phyloP scores from a whole-genome alignment of 2,797 vertebrate species.

The Schizothorax lantsangensis region DNA sequence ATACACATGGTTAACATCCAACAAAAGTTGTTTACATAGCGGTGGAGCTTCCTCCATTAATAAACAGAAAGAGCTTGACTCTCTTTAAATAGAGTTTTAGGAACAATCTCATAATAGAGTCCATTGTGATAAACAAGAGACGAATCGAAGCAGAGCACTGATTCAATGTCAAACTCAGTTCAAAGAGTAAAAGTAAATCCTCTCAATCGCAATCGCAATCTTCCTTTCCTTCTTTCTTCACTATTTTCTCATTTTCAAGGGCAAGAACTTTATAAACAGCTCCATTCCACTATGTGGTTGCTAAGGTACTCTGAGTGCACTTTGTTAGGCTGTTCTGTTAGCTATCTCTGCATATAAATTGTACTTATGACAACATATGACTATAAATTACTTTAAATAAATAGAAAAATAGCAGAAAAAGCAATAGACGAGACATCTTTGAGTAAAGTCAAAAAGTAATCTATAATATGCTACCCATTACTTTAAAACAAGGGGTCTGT shows the following conservation, averaged over 20 bases:
- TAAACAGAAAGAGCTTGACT: not conserved
- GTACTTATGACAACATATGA: not conserved
- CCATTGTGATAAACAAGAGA: conserved; percentile 30
- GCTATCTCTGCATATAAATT: not conserved
- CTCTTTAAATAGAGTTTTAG: conserved; percentile 26
- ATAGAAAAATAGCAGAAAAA: not conserved
- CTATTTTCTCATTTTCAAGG: not conserved
- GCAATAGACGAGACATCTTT: not conserved
- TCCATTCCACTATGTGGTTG: not conserved
- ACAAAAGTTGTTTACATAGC: conserved; percentile 10
- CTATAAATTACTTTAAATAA: not conserved
- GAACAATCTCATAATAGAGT: conserved; percentile 20
- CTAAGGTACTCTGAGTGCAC: not conserved
- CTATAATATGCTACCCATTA: not conserved
- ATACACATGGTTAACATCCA: conserved; percentile 14
- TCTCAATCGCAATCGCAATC: not conserved
- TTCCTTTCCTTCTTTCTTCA: not conserved
- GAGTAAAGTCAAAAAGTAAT: not conserved
- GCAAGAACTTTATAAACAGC: conserved; percentile 14
- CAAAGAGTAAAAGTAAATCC: not conserved
- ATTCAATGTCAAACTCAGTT: conserved; percentile 31
- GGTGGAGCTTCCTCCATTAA: not conserved
- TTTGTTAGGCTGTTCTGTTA: not conserved
- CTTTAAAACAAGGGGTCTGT: not conserved
- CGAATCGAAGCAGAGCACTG: conserved; percentile 10